Base-by-base conservation (phyloP, 2,797 vertebrate species). In the Gobio occitaniae region DNA sequence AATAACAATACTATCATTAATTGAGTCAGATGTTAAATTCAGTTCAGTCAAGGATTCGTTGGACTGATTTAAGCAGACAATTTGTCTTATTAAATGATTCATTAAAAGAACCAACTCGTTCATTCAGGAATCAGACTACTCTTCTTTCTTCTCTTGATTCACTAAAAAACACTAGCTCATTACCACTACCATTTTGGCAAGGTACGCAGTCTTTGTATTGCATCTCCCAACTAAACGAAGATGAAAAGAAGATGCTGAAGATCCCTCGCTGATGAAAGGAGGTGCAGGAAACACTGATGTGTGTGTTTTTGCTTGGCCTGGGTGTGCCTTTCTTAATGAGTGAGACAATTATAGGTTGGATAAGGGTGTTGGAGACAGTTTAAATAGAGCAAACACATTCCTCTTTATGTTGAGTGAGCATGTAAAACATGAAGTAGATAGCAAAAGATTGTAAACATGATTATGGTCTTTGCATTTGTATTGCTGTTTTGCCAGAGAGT, bases 321-420 rank as follows among this genome's bases (percentile, higher is more conserved):
- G 66, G 83, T 87, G 72, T 75, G 78, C 78, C 66, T 83, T 54
- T 84, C 71, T 72, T 65, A 65, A 52, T 61, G 54, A 69, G 56
- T 32, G 44, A 48, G 76, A 66, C 11, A 83, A 87, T 80, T 80
- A 83, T 84, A 83, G 77, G 17, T 74, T 83, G 19, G 29, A 48
- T 48, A 54, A 80, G 50, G 52, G 52, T 79, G 25, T 56, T 79
- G 66, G 36, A 71, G 25, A 56, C 59, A 44, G 65, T 80, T 61
- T 68, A 36, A 29, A 86, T 65, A 61, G 41, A 61, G 61, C 29
- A 29, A 61, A 76, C 50, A 61, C 17, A 6, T 47, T n/a, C 66
- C 41, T 44, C 29, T 59, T 70, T 77, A 68, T 75, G 32, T 38
- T 32, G n/a, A 80, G 56, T 48, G 25, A 72, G 48, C 50, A 29